A percentile compares a stretch with the other conserved stretches of the same genome.
These are phyloP conservation scores for Engraulis encrasicolus DNA, from an alignment of 2,113 vertebrate genomes.

Conservation along the genomic window DNA sequence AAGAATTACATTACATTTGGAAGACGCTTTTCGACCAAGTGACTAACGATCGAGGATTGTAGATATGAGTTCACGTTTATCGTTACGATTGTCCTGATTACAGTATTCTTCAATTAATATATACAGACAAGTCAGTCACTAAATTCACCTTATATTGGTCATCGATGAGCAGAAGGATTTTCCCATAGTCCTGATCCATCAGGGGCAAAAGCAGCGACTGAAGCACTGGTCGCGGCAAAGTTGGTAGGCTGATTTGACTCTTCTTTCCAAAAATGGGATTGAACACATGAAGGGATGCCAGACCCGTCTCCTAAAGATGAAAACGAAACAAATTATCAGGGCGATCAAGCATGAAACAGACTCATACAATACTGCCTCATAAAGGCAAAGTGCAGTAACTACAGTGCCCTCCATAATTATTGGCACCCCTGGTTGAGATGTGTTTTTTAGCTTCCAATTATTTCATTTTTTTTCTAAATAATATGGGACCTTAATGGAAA, in stretches of 20 bases:
- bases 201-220: conserved; percentile 91
- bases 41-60: too few species aligned
- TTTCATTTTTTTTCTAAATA: too few species aligned
- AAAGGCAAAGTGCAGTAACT: too few species aligned
- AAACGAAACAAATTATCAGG: background rate
- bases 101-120: background rate
- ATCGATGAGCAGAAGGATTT: conserved; percentile 90
- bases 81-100: background rate
- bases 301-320: conserved; percentile 81
- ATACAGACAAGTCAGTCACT: background rate
- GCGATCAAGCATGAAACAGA: background rate
- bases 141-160: conserved; percentile 89
- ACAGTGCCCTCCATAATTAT: too few species aligned
- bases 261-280: conserved; percentile 96
- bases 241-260: conserved; percentile 88
- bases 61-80: background rate
- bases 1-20: too few species aligned
- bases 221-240: conserved; percentile 83
- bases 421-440: too few species aligned
- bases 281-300: conserved; percentile 89
- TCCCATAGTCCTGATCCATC: conserved; percentile 97
- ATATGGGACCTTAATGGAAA: too few species aligned
- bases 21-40: too few species aligned
- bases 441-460: too few species aligned
- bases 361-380: background rate